Evolutionary conservation across 2,113 vertebrate genomes (phyloP), one percentile per base, ranked within the genome.

Genomic region (Neodontobutis hainanensis): DNA sequence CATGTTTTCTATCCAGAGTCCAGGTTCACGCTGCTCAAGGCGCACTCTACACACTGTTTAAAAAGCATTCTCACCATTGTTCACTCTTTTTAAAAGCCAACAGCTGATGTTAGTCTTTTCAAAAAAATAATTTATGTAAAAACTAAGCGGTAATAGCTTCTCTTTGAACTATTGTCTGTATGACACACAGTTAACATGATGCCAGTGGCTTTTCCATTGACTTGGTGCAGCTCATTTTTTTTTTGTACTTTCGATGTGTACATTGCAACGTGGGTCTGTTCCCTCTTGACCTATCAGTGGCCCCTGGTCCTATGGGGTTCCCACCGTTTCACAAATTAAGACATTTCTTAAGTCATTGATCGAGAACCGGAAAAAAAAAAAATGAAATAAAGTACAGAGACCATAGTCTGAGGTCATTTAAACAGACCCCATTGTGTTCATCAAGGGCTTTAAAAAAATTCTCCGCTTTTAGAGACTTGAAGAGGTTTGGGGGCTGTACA

Each of bases 91-190:
- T 80, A 78, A 88, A 90, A 81, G 89, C 85, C 81, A 80, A 88
- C 85, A 87, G 87, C 86, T 84, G 89, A 90, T 84, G 89, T 90
- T 91, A 90, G 86, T 90, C 86, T 88, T 89, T 86, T 89, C 87
- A 90, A 90, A 93, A 78, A 93, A 92, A 92, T 92, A 89, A 92
- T 92, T 90, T 89, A 90, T 92, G 90, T 92, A 92, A 92, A 93
- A 92, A 92, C 89, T 86, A 91, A 92, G 87, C 85, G 32, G 91
- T 92, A 91, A 89, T 87, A 88, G 90, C 87, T 88, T 88, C 84
- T 88, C 84, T 89, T 86, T 78, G 74, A 83, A 81, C 84, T 70
- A 83, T 86, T 77, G 83, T 88, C 86, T 84, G 85, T 80, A 80
- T 85, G 86, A 85, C 86, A 73, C 82, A 73, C 70, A 65, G 77